Evolutionary conservation across 1,140 invertebrate species (phyloP).

Genomic region (Pachypeltis micranthus): DNA sequence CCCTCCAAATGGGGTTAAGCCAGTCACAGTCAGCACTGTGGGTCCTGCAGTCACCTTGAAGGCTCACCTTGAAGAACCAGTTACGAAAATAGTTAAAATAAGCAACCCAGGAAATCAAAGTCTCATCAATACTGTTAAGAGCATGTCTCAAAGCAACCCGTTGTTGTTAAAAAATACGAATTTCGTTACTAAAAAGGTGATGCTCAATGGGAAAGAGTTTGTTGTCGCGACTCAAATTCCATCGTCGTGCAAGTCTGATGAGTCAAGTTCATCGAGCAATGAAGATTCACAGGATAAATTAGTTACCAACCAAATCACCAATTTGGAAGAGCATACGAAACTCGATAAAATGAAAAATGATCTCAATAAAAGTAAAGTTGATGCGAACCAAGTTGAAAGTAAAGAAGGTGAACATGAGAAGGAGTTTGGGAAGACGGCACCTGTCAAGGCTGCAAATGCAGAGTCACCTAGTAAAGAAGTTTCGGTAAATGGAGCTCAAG

Average conservation of each 20-base stretch:
- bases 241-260: slow-evolving; percentile 29
- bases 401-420: not conserved
- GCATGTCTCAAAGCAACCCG: not conserved
- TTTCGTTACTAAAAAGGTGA: slow-evolving; percentile 26
- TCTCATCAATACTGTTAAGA: not conserved
- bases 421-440: no score
- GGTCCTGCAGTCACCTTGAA: not conserved
- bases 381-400: not conserved
- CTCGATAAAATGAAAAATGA: not conserved
- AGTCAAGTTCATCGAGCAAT: slow-evolving; percentile 18
- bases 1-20: not conserved
- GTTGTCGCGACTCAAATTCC: not conserved
- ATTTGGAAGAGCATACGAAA: slow-evolving; percentile 29
- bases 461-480: no score
- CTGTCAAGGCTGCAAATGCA: no score
- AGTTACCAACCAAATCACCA: slow-evolving; percentile 12
- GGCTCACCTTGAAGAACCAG: not conserved
- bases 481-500: not conserved
- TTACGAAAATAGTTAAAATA: slow-evolving; percentile 1
- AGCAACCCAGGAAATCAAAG: not conserved
- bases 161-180: slow-evolving; percentile 13
- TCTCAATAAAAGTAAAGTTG: not conserved
- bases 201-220: slow-evolving; percentile 8
- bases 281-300: slow-evolving; percentile 32
- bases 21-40: not conserved